Evolutionary conservation across 2,113 vertebrate genomes (phyloP).

Genomic region (Herpailurus yagouaroundi): DNA sequence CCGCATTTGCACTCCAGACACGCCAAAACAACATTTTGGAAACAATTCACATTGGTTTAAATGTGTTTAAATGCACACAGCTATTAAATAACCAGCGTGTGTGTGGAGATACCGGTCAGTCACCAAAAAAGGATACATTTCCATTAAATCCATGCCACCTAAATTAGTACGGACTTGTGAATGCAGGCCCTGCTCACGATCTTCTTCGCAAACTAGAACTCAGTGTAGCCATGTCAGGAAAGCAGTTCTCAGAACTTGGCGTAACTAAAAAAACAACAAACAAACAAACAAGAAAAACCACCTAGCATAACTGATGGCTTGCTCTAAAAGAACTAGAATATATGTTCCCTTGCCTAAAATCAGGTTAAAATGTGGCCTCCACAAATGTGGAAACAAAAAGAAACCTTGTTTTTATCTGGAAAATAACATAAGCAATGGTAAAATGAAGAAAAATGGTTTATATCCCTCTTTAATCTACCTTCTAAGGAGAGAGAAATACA

Average conservation of each 20-base stretch:
- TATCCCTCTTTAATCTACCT: background rate
- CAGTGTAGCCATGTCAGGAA: background rate
- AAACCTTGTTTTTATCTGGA: background rate
- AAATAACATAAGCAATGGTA: background rate
- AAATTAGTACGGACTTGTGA: background rate
- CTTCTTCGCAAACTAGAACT: background rate
- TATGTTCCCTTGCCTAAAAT: background rate
- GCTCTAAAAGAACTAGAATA: background rate
- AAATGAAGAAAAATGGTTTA: background rate
- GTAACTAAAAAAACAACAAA: background rate
- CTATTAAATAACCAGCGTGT: background rate
- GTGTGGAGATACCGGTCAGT: background rate
- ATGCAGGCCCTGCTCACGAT: background rate
- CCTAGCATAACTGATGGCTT: background rate
- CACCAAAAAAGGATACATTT: background rate
- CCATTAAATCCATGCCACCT: background rate
- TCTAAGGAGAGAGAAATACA: background rate
- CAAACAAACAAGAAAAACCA: background rate
- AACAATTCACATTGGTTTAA: background rate
- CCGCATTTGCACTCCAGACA: constrained; percentile 27
- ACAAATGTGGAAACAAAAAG: background rate
- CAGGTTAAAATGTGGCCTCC: background rate
- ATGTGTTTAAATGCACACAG: background rate
- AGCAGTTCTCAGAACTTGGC: background rate
- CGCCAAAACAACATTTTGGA: background rate